Evolutionary conservation across 2,113 vertebrate species (phyloP), one percentile per base, ranked within the genome.

Genomic region (Albula glossodonta): DNA sequence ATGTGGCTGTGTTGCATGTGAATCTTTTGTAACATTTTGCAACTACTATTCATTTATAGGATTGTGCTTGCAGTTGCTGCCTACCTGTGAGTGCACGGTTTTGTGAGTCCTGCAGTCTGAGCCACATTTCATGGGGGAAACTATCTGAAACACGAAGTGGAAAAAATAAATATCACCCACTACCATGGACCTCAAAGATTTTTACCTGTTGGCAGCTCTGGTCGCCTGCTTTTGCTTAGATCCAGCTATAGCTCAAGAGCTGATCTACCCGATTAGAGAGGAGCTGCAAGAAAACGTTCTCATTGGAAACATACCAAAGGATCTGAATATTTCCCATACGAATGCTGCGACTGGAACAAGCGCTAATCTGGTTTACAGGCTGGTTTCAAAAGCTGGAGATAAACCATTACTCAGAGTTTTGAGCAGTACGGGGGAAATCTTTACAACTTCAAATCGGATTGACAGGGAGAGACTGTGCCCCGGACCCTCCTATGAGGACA

Each of bases 271-370:
- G 88, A 99, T 99, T 93, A 96, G 97, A 92, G 98, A 99, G 94
- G 98, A 99, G 92, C 92, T 99, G 95, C 98, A 98, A 91, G 98
- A 99, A 95, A 99, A 99, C 87, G 96, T 98, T 91, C 98, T 99
- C 91, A 98, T 99, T 95, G 98, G 98, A 95, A 99, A 98, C 95
- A 99, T 99, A 98, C 98, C 98, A 97, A 98, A 98, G 96, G 98
- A 99, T 95, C 93, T 99, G 93, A 99, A 99, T 94, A 98, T 99
- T 95, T 99, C 98, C 91, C 98, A 98, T 91, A 97, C 97, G 89
- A 98, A 97, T 93, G 96, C 97, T 95, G 97, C 97, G 95, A 97
- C 97, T 0, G 98, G 97, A 90, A 96, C 96, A 88, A 98, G 96
- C 86, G 95, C 97, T 92, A 99, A 97, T 96, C 97, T 99, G 86